phyloP scores from a whole-genome alignment of 2,888 invertebrate genomes.

The Aphidius colemani region DNA sequence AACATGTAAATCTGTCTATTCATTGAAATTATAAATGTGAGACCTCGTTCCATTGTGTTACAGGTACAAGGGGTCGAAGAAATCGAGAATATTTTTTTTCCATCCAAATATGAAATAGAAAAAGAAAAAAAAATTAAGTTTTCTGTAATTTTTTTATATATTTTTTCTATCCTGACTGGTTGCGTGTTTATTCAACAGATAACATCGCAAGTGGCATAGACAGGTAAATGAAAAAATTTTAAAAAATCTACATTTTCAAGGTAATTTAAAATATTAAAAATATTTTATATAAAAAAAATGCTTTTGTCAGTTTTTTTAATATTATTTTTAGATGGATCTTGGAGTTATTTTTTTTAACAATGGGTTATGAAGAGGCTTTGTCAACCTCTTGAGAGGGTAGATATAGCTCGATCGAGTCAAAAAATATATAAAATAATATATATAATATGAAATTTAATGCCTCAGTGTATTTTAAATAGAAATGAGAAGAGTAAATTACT shows the following conservation, averaged over 20 bases:
- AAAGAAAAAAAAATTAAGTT: neutral
- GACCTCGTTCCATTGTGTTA: neutral
- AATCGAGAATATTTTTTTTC: neutral
- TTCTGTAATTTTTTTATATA: conserved; percentile 11
- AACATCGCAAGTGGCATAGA: conserved; percentile 16
- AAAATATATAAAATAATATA: too few relatives aligned
- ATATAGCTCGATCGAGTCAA: too few relatives aligned
- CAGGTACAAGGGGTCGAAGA: neutral
- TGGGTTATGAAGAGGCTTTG: conserved; percentile 5
- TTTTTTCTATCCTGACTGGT: conserved; percentile 5
- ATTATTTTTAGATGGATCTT: neutral
- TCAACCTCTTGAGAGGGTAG: neutral
- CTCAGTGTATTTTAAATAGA: conserved; percentile 1
- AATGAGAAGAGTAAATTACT: conserved; percentile 4
- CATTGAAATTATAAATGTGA: neutral
- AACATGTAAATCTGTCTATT: conserved; percentile 8
- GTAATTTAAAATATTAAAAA: conserved; percentile 8
- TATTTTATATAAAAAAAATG: conserved; percentile 9
- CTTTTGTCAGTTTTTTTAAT: conserved; percentile 15
- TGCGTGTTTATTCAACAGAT: conserved; percentile 20
- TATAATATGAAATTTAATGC: neutral
- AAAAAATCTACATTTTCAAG: conserved; percentile 6
- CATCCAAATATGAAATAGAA: conserved; percentile 15
- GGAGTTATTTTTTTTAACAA: neutral
- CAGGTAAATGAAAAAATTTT: conserved; percentile 11